Evolutionary conservation across 2,888 invertebrate genomes (phyloP).

Genomic region (Meiosimyza platycephala): DNA sequence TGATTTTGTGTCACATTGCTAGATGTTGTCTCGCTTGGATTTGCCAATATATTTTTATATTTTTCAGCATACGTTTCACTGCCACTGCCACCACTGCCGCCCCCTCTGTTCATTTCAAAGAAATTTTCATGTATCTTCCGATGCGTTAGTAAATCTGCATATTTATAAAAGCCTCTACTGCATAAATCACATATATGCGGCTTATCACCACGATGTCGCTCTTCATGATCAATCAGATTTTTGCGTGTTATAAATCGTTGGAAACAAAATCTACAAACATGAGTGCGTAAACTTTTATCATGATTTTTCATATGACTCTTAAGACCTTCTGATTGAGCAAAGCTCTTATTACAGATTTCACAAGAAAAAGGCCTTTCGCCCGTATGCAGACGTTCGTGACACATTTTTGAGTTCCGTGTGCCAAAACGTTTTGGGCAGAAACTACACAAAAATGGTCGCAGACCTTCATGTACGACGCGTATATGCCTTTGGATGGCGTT

Average conservation of each 20-base stretch:
- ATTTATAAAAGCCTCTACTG: conserved; percentile 47
- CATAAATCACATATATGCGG: conserved; percentile 53
- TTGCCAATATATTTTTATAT: too few species aligned
- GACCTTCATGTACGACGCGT: conserved; percentile 61
- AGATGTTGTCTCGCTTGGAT: too few species aligned
- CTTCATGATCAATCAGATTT: conserved; percentile 51
- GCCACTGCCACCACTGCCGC: neutral
- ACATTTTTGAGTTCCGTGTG: conserved; percentile 57
- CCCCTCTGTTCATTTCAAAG: neutral
- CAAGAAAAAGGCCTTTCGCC: conserved; percentile 49
- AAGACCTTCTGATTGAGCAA: conserved; percentile 48
- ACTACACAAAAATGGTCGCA: conserved; percentile 55
- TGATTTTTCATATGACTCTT: conserved; percentile 56
- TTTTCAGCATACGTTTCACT: neutral
- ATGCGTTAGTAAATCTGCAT: conserved; percentile 44
- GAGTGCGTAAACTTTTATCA: conserved; percentile 49
- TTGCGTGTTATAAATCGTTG: conserved; percentile 52
- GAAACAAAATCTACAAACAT: conserved; percentile 50
- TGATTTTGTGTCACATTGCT: too few species aligned
- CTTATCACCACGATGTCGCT: conserved; percentile 52
- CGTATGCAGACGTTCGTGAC: conserved; percentile 58
- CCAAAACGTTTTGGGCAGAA: conserved; percentile 60
- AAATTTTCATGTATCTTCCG: conserved; percentile 22
- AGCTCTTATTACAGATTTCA: conserved; percentile 47
- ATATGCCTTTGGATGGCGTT: conserved; percentile 57